Percentiles rank a stretch among this genome's conserved stretches.
Evolutionary conservation across 2,113 vertebrate genomes (phyloP).

Genomic region (Otus sunia): DNA sequence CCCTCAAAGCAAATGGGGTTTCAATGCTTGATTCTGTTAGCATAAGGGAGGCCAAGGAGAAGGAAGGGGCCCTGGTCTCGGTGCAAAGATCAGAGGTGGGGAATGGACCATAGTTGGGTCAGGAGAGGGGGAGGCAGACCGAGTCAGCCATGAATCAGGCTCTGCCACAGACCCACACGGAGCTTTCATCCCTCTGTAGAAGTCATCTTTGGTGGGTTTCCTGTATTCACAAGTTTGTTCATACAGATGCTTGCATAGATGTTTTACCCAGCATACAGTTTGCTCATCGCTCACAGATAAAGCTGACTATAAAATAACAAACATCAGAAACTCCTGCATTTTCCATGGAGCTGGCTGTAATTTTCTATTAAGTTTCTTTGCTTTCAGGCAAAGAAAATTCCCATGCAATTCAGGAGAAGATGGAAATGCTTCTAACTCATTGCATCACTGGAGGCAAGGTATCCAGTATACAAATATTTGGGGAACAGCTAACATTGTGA

Average conservation of each 20-base stretch:
- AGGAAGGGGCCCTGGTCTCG: accelerated
- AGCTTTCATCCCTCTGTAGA: neutral
- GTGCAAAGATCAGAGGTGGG: neutral
- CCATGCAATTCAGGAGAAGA: neutral
- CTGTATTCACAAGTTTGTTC: neutral
- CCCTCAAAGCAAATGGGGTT: neutral
- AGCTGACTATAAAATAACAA: neutral
- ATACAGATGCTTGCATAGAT: neutral
- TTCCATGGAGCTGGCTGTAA: neutral
- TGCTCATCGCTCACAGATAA: neutral
- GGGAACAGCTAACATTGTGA: neutral
- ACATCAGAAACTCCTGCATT: neutral
- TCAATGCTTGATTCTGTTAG: neutral
- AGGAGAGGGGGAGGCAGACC: neutral
- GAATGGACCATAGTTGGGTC: neutral
- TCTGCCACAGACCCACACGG: neutral
- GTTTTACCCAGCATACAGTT: neutral
- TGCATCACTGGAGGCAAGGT: neutral
- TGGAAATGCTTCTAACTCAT: neutral
- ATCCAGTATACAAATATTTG: neutral
- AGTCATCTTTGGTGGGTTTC: neutral
- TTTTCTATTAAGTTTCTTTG: neutral
- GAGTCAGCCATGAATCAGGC: too few relatives aligned
- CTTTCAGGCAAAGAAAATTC: neutral
- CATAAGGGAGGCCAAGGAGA: neutral